Conservation (phyloP, 1,140 invertebrate genomes). For the Aphis craccivora region DNA sequence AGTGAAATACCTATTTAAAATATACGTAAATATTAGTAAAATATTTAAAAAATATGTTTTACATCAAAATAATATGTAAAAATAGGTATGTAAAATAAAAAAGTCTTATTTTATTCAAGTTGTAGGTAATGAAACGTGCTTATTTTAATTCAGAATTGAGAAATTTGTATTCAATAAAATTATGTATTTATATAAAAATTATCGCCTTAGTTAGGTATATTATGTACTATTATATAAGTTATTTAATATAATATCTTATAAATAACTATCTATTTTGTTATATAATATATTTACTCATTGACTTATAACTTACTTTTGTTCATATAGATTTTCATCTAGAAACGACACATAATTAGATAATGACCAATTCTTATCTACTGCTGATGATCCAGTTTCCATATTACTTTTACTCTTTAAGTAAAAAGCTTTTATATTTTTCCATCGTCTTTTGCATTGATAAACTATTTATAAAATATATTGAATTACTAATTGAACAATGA, state of each 20-base stretch:
- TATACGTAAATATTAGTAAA: no score
- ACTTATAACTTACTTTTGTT: neutral
- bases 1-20: no score
- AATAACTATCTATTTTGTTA: neutral
- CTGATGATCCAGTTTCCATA: neutral
- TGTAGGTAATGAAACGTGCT: no score
- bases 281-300: neutral
- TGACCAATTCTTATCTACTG: neutral
- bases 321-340: neutral
- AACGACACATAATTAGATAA: neutral
- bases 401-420: neutral
- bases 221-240: no score
- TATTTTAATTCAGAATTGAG: no score
- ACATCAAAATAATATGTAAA: no score
- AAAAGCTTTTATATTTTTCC: neutral
- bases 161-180: no score
- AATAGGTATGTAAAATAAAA: no score
- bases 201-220: no score
- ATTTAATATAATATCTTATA: neutral
- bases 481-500: neutral
- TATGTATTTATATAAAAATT: no score
- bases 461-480: neutral
- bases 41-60: no score
- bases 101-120: no score
- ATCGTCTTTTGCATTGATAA: neutral